Conservation (phyloP, 2,113 vertebrate species). For the Spea multiplicata region DNA sequence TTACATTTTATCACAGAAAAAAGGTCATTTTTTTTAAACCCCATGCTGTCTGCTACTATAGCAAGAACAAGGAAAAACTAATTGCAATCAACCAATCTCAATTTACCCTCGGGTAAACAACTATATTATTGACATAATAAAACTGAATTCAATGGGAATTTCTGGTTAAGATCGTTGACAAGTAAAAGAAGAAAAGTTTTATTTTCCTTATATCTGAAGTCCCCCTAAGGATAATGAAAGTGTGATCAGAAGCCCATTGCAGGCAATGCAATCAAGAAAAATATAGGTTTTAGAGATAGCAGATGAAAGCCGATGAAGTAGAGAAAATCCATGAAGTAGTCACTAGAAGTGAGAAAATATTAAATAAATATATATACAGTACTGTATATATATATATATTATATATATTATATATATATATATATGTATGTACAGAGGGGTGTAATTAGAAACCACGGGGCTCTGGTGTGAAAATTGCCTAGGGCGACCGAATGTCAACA, state of each 20-base stretch:
- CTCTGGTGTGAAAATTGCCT: too few relatives aligned
- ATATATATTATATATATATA: too few relatives aligned
- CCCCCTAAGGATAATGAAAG: constrained; percentile 22
- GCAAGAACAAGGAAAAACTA: neutral
- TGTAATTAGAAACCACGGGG: too few relatives aligned
- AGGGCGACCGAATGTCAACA: too few relatives aligned
- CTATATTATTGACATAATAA: constrained; percentile 10
- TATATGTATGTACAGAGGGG: too few relatives aligned
- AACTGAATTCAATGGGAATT: neutral
- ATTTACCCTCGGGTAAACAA: constrained; percentile 22
- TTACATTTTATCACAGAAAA: constrained; percentile 14
- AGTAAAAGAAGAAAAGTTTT: neutral
- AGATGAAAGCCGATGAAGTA: constrained; percentile 18
- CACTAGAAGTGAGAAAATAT: neutral
- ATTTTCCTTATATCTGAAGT: constrained; percentile 1
- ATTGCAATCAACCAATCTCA: constrained; percentile 34
- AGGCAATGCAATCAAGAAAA: constrained; percentile 22
- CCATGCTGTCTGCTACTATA: constrained; percentile 1
- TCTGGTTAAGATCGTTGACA: constrained; percentile 9
- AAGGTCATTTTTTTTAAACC: constrained; percentile 1
- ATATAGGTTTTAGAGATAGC: constrained; percentile 8
- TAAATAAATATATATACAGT: neutral
- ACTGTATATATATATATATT: too few relatives aligned
- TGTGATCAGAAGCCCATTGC: constrained; percentile 21
- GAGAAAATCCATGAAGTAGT: neutral